Evolutionary conservation across 2,888 invertebrate species (phyloP).

Genomic region (Chirona hameri): DNA sequence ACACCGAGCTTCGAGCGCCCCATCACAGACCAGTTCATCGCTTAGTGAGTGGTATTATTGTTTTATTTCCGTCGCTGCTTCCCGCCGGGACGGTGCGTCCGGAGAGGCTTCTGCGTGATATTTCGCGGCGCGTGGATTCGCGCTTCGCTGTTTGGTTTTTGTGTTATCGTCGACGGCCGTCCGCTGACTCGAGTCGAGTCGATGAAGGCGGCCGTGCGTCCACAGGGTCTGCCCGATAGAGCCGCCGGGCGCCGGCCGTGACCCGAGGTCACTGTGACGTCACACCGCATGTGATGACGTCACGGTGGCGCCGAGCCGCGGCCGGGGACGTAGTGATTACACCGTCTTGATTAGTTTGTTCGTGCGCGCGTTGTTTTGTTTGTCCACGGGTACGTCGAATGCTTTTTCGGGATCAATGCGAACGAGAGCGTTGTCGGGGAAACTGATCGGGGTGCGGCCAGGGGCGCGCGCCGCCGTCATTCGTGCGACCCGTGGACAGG

Average conservation of each 20-base stretch:
- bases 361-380: constrained; percentile 3
- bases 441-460: background rate
- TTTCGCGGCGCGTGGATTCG: background rate
- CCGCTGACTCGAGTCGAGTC: no score
- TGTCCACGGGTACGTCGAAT: background rate
- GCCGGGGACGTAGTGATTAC: background rate
- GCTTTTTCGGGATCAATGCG: background rate
- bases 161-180: background rate
- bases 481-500: background rate
- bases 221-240: no score
- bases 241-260: no score
- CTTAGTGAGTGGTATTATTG: no score
- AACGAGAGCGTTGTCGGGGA: background rate
- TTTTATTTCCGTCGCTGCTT: no score
- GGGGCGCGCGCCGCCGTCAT: background rate
- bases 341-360: background rate
- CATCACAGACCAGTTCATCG: no score
- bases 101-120: background rate
- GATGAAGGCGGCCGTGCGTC: no score
- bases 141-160: background rate
- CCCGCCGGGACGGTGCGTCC: background rate
- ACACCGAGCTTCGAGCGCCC: no score
- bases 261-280: background rate
- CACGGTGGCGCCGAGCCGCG: background rate
- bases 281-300: background rate